Conservation (phyloP, 2,888 invertebrate genomes). For the Gibbula magus region DNA sequence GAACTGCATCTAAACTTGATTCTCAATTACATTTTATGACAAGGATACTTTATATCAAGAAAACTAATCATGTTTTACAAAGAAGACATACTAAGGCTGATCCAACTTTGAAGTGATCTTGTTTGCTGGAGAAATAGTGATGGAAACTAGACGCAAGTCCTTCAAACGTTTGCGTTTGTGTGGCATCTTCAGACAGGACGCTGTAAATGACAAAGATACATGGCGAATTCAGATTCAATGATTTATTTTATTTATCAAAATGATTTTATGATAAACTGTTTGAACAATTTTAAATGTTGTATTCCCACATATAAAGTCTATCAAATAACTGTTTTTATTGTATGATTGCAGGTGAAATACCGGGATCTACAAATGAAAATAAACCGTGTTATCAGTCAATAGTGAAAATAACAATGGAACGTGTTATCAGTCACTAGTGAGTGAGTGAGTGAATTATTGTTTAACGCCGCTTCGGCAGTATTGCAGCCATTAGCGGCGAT, state of each 20-base stretch:
- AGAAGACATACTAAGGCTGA: conserved; percentile 66
- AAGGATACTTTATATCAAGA: too few relatives aligned
- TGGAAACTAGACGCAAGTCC: conserved; percentile 85
- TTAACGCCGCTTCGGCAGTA: too few relatives aligned
- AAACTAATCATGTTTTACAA: too few relatives aligned
- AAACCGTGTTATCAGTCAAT: too few relatives aligned
- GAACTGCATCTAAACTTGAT: too few relatives aligned
- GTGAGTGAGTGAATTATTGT: too few relatives aligned
- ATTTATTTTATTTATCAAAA: not conserved
- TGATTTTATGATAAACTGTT: not conserved
- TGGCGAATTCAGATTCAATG: not conserved
- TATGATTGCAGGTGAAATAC: not conserved
- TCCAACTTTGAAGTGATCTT: conserved; percentile 84
- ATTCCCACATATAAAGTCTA: not conserved
- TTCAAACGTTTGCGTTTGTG: conserved; percentile 86
- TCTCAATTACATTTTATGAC: too few relatives aligned
- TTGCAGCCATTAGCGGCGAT: too few relatives aligned
- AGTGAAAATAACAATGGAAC: too few relatives aligned
- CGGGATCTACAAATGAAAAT: too few relatives aligned
- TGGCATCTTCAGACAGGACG: conserved; percentile 84
- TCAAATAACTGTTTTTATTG: not conserved
- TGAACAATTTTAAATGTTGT: not conserved
- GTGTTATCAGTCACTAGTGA: too few relatives aligned
- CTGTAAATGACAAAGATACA: conserved; percentile 78
- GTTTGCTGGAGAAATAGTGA: conserved; percentile 83